A percentile compares a stretch with the other conserved stretches of the same genome.
phyloP scores from a whole-genome alignment of 92 coral and sea anemone genomes.

The Zoanthus solanderi region DNA sequence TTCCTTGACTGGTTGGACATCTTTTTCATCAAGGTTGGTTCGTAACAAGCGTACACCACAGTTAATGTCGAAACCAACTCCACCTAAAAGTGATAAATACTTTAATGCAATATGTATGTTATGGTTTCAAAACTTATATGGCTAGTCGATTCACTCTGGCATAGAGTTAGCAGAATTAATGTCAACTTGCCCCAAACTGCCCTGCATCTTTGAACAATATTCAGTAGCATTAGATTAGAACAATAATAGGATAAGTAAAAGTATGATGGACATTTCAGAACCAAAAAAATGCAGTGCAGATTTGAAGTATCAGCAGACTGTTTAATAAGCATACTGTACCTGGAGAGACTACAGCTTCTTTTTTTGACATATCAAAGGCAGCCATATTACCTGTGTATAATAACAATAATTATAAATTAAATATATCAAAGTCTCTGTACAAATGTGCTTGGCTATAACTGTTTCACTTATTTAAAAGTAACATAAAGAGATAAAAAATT shows the following conservation, averaged over 20 bases:
- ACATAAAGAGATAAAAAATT: no score
- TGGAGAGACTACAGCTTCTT: slow-evolving; percentile 95
- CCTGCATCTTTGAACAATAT: background rate
- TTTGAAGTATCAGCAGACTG: no score
- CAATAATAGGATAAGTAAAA: background rate
- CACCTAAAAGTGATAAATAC: slow-evolving; percentile 60
- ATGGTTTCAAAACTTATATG: background rate
- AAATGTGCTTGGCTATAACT: no score
- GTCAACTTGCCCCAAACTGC: background rate
- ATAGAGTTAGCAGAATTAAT: no score
- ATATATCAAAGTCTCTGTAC: no score
- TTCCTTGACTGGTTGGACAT: slow-evolving; percentile 92
- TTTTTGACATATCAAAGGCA: slow-evolving; percentile 95
- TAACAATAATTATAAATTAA: no score
- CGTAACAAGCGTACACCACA: slow-evolving; percentile 96
- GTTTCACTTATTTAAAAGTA: no score
- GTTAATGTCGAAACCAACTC: slow-evolving; percentile 98
- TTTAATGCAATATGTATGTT: no score
- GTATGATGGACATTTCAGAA: background rate
- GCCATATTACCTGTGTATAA: slow-evolving; percentile 88
- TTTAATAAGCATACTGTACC: slow-evolving; percentile 49
- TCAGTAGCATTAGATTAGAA: background rate
- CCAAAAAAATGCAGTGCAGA: background rate
- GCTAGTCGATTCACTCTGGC: background rate
- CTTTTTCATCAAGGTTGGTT: slow-evolving; percentile 94